phyloP scores from a whole-genome alignment of 1,140 invertebrate genomes.

The Chelonus insularis region DNA sequence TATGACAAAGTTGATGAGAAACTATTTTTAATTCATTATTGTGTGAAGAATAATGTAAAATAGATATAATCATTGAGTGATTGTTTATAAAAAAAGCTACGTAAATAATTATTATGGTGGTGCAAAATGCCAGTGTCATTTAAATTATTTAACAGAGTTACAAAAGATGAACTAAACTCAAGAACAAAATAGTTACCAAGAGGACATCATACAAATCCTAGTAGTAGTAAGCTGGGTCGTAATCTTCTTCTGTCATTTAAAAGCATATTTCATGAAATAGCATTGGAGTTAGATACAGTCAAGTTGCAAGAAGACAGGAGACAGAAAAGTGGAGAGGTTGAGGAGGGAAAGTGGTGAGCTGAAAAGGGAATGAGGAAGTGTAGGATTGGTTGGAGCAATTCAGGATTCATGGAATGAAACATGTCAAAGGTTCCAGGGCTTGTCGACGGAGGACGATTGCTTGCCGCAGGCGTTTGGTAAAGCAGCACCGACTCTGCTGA shows the following conservation, averaged over 20 bases:
- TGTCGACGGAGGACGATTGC: constrained; percentile 43
- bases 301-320: constrained; percentile 1
- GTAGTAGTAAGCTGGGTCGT: constrained; percentile 38
- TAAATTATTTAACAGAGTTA: too few relatives aligned
- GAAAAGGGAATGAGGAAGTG: background rate
- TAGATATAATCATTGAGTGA: too few relatives aligned
- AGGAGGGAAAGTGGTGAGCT: background rate
- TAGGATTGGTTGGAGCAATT: constrained; percentile 28
- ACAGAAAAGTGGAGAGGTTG: constrained; percentile 12
- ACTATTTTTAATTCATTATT: too few relatives aligned
- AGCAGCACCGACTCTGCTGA: constrained; percentile 31
- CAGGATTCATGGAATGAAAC: constrained; percentile 31
- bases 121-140: too few relatives aligned
- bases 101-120: too few relatives aligned
- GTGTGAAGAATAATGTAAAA: too few relatives aligned
- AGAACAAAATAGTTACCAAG: background rate
- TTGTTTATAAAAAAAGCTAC: too few relatives aligned
- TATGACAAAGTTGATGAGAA: too few relatives aligned
- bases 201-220: constrained; percentile 37
- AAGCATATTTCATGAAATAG: constrained; percentile 43
- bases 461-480: constrained; percentile 41
- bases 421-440: constrained; percentile 34
- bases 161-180: background rate
- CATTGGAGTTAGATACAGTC: constrained; percentile 17
- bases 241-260: constrained; percentile 45